Evolutionary conservation across 2,113 vertebrate genomes (phyloP), one percentile per base, ranked within the genome.

Genomic region (Gorsachius goisagi): DNA sequence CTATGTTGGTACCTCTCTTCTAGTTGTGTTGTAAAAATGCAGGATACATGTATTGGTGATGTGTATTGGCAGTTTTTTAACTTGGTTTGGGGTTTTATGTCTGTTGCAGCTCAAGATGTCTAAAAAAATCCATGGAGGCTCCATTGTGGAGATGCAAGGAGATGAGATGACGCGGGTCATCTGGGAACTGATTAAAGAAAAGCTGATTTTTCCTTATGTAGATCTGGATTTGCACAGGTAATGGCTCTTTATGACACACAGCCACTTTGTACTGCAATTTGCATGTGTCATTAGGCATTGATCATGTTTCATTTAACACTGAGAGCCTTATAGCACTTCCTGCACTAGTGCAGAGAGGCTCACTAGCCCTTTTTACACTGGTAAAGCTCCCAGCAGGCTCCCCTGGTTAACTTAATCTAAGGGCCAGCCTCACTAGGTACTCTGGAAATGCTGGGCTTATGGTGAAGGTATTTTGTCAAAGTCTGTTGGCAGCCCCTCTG

Each of bases 81-180:
- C 33, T 59, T 84, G 5, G 39, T 2, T 55, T 71, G 14, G 35
- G 20, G 16, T 47, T 93, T 85, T 78, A 62, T 66, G 52, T 63
- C 20, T 97, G 7, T 92, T 85, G 67, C 35, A 96, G 95, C n/a
- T 71, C 95, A 99, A 98, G 93, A 99, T 99, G 99, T 99, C 98
- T 85, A 97, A 97, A 95, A 99, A 99, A 98, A 99, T 99, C 95
- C 97, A 60, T 94, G 99, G 99, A 1, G 99, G 99, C 19, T 99
- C 99, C 0, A 99, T 99, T 95, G 99, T 99, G 84, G 99, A 99
- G 98, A 99, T 99, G 99, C 98, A 99, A 98, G 99, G 99, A 93
- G 99, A 99, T 95, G 99, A 99, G 97, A 99, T 99, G 99, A 99
- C 99, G 4, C 97, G 99, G 8, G 98, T 99, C 85, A 99, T 99